Evolutionary conservation across 2,113 vertebrate species (phyloP).

Genomic region (Rousettus leschenaultii): DNA sequence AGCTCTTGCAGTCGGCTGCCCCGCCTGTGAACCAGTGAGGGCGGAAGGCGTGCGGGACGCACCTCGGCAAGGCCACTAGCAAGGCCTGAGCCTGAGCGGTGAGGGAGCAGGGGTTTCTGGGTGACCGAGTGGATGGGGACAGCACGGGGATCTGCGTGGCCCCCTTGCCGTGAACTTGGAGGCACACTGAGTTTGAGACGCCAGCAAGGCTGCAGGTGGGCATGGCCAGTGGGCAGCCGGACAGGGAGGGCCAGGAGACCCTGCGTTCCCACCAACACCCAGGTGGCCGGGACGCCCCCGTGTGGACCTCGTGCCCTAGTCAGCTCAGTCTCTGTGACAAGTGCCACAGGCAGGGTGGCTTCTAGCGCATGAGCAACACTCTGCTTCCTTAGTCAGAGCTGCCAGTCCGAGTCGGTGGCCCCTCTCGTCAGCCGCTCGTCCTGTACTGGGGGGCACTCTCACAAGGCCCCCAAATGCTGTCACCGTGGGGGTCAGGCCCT

Average conservation of each 20-base stretch:
- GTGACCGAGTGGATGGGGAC: too few species aligned
- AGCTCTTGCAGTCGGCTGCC: not conserved
- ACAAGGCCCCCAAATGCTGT: too few species aligned
- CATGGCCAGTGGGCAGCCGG: too few species aligned
- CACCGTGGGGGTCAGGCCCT: too few species aligned
- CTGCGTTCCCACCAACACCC: not conserved
- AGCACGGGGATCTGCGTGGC: too few species aligned
- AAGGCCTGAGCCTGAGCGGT: not conserved
- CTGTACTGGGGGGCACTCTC: too few species aligned
- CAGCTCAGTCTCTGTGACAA: not conserved
- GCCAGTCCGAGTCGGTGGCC: too few species aligned
- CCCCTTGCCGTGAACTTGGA: not conserved
- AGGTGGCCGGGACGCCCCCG: rapidly evolving
- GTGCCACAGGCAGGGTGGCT: not conserved
- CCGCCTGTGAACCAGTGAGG: not conserved
- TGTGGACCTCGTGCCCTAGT: not conserved
- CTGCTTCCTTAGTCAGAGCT: too few species aligned
- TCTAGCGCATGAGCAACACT: too few species aligned
- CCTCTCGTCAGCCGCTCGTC: too few species aligned
- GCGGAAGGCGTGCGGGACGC: too few species aligned
- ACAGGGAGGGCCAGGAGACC: not conserved
- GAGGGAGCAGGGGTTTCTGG: not conserved
- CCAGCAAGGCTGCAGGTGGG: not conserved
- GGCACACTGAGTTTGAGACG: not conserved
- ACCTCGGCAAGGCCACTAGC: not conserved